Conservation (phyloP, 2,888 invertebrate genomes). For the Drosophila phalerata region DNA sequence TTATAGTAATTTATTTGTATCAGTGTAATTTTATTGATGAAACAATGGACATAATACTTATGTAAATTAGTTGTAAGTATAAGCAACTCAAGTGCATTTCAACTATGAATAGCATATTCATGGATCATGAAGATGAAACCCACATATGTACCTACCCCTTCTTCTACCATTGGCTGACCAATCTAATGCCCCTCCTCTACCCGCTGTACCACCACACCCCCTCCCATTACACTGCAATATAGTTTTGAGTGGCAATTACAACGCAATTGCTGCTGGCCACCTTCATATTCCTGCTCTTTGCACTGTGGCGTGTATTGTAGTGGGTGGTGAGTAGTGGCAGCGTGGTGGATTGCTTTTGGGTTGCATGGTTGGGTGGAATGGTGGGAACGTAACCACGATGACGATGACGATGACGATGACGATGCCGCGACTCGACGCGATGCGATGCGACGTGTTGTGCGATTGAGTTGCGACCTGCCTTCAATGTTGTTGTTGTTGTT, state of each 20-base stretch:
- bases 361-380: too few relatives aligned
- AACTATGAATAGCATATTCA: background rate
- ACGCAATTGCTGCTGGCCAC: slow-evolving; percentile 66
- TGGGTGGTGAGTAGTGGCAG: slow-evolving; percentile 19
- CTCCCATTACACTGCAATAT: slow-evolving; percentile 17
- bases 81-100: background rate
- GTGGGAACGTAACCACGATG: too few relatives aligned
- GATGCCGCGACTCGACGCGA: slow-evolving; percentile 12
- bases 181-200: too few relatives aligned
- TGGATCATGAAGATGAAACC: slow-evolving; percentile 1
- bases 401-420: slow-evolving; percentile 44
- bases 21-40: background rate
- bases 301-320: background rate
- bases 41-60: background rate
- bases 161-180: too few relatives aligned
- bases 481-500: slow-evolving; percentile 6
- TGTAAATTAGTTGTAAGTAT: slow-evolving; percentile 8
- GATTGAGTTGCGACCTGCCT: slow-evolving; percentile 45
- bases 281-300: slow-evolving; percentile 42
- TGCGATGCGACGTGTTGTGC: slow-evolving; percentile 40
- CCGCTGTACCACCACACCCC: background rate
- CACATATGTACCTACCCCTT: too few relatives aligned
- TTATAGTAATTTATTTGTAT: background rate
- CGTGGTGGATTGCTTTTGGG: slow-evolving; percentile 1
- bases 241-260: slow-evolving; percentile 45